These are phyloP conservation scores for Zaprionus lineosus DNA, from an alignment of 2,888 invertebrate species.

Conservation along the genomic window DNA sequence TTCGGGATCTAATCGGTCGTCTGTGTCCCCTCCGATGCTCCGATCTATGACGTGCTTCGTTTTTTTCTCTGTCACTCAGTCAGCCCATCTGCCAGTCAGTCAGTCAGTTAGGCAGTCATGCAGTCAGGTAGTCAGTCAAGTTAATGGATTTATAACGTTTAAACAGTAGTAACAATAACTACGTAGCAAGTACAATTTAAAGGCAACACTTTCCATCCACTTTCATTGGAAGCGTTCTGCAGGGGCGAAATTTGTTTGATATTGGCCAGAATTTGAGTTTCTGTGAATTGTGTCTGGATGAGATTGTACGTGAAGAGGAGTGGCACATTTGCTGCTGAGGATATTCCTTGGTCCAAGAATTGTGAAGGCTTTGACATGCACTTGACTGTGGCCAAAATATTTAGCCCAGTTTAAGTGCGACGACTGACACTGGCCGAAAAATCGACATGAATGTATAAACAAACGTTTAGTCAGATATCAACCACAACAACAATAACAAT, in stretches of 20 bases:
- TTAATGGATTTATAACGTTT: slow-evolving; percentile 68
- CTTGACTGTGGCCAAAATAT: slow-evolving; percentile 7
- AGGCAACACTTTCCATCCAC: neutral
- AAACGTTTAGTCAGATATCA: slow-evolving; percentile 67
- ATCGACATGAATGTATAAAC: slow-evolving; percentile 26
- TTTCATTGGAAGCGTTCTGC: slow-evolving; percentile 60
- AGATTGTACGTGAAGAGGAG: too few species aligned
- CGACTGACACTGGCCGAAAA: slow-evolving; percentile 7
- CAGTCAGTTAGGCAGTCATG: slow-evolving; percentile 15
- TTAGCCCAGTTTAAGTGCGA: slow-evolving; percentile 17
- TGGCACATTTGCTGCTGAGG: too few species aligned
- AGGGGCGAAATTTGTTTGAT: slow-evolving; percentile 21
- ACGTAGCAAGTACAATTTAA: neutral
- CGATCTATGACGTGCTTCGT: slow-evolving; percentile 61
- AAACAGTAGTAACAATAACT: slow-evolving; percentile 14
- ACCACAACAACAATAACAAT: slow-evolving; percentile 35
- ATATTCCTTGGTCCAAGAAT: too few species aligned
- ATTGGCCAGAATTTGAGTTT: slow-evolving; percentile 37
- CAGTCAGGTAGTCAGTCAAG: too few species aligned
- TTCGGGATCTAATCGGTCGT: slow-evolving; percentile 43
- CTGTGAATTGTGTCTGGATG: slow-evolving; percentile 30
- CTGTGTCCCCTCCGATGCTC: slow-evolving; percentile 5
- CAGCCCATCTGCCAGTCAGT: slow-evolving; percentile 43
- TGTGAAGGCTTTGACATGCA: slow-evolving; percentile 5
- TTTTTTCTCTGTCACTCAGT: slow-evolving; percentile 20